A percentile compares a stretch with the other conserved stretches of the same genome.
Evolutionary conservation across 2,797 vertebrate species (phyloP).

Genomic region (Sebastes hubbsi): DNA sequence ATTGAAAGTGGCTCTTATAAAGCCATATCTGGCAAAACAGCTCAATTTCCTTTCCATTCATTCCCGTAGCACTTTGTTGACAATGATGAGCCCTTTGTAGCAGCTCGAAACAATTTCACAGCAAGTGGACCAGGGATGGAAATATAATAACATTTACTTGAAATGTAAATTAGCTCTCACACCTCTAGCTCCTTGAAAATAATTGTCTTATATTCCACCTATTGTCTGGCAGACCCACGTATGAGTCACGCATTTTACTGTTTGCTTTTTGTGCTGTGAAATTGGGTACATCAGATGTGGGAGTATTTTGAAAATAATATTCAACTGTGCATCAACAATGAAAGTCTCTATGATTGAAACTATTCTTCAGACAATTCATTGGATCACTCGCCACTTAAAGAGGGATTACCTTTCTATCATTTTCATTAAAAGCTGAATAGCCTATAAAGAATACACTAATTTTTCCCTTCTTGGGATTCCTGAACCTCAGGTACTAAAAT

Average conservation of each 20-base stretch:
- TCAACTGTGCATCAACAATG: background rate
- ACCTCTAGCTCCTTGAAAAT: slow-evolving; percentile 46
- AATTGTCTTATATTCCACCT: slow-evolving; percentile 40
- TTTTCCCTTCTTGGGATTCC: background rate
- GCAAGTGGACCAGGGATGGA: slow-evolving; percentile 19
- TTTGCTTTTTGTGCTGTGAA: slow-evolving; percentile 45
- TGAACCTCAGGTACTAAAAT: background rate
- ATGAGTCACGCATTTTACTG: slow-evolving; percentile 50
- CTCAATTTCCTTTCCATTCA: slow-evolving; percentile 32
- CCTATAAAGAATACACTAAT: background rate
- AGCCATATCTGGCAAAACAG: slow-evolving; percentile 16
- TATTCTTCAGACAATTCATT: background rate
- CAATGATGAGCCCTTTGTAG: slow-evolving; percentile 41
- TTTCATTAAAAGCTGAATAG: background rate
- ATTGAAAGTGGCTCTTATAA: slow-evolving; percentile 15
- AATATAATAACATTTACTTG: slow-evolving; percentile 55
- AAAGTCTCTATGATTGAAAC: background rate
- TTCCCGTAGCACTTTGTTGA: slow-evolving; percentile 14
- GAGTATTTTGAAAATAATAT: slow-evolving; percentile 34
- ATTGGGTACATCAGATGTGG: slow-evolving; percentile 38
- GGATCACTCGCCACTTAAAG: background rate
- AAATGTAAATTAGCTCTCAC: slow-evolving; percentile 65
- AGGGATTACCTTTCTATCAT: background rate
- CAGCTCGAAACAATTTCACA: slow-evolving; percentile 56
- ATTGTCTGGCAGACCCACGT: slow-evolving; percentile 37